Conservation (phyloP, 2,888 invertebrate species). For the Nysson spinosus region DNA sequence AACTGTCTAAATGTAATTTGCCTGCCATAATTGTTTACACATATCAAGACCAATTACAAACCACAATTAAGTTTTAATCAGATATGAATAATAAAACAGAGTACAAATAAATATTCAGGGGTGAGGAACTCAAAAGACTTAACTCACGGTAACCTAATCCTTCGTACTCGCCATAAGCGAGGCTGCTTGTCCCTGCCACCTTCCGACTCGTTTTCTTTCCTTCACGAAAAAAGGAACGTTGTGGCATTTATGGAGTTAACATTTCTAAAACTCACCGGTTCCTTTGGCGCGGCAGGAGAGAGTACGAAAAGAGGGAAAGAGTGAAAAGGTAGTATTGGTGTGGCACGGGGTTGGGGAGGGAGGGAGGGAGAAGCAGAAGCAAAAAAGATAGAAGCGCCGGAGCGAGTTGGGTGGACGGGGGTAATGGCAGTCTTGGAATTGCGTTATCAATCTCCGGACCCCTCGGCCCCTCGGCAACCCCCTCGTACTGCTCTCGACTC, state of each 20-base stretch:
- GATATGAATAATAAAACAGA: too few species aligned
- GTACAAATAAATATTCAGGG: too few species aligned
- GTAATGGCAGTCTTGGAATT: conserved; percentile 78
- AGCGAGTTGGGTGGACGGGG: conserved; percentile 72
- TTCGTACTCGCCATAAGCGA: conserved; percentile 47
- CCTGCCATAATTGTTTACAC: too few species aligned
- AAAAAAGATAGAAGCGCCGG: conserved; percentile 75
- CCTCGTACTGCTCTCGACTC: conserved; percentile 67
- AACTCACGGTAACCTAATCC: conserved; percentile 42
- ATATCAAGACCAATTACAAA: too few species aligned
- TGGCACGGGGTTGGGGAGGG: conserved; percentile 29
- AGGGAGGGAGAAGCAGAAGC: conserved; percentile 63
- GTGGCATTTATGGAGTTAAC: conserved; percentile 77
- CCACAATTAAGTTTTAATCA: too few species aligned
- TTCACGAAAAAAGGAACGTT: conserved; percentile 62
- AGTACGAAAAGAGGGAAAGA: conserved; percentile 69
- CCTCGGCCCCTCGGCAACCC: conserved; percentile 67
- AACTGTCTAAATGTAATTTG: too few species aligned
- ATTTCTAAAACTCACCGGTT: conserved; percentile 77
- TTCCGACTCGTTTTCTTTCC: conserved; percentile 10
- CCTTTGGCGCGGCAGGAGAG: conserved; percentile 55
- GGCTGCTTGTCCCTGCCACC: conserved; percentile 26
- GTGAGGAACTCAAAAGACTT: too few species aligned
- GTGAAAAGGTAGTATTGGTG: neutral
- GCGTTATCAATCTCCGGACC: conserved; percentile 77